Conservation (phyloP, 1,140 invertebrate genomes). For the Melanaphis sacchari region DNA sequence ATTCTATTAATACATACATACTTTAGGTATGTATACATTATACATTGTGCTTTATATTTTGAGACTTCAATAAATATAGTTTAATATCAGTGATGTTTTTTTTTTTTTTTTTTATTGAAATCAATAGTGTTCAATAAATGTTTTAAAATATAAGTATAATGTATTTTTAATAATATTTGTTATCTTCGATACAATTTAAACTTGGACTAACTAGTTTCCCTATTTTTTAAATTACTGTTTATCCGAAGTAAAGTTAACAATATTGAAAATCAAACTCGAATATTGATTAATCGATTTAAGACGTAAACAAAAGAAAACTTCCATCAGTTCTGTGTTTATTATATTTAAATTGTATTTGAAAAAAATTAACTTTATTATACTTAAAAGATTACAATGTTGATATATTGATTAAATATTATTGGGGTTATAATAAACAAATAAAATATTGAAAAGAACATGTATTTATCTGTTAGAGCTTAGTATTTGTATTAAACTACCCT, state of each 20-base stretch:
- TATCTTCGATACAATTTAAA: not conserved
- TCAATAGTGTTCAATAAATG: not conserved
- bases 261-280: not conserved
- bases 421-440: not conserved
- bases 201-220: too few relatives aligned
- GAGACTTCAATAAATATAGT: not conserved
- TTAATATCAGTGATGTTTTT: not conserved
- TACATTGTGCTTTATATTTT: not conserved
- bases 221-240: not conserved
- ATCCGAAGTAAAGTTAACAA: not conserved
- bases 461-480: not conserved
- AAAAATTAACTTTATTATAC: not conserved
- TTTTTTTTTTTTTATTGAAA: too few relatives aligned
- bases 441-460: not conserved
- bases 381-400: not conserved
- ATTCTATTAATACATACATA: not conserved
- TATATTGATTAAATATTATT: not conserved
- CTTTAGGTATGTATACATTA: not conserved
- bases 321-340: not conserved
- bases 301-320: not conserved
- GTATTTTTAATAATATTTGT: not conserved
- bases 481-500: not conserved
- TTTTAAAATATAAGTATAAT: not conserved
- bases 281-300: not conserved
- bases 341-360: not conserved